Evolutionary conservation across 2,113 vertebrate species (phyloP), one percentile per base, ranked within the genome.

Genomic region (Eudyptes chrysolophus): DNA sequence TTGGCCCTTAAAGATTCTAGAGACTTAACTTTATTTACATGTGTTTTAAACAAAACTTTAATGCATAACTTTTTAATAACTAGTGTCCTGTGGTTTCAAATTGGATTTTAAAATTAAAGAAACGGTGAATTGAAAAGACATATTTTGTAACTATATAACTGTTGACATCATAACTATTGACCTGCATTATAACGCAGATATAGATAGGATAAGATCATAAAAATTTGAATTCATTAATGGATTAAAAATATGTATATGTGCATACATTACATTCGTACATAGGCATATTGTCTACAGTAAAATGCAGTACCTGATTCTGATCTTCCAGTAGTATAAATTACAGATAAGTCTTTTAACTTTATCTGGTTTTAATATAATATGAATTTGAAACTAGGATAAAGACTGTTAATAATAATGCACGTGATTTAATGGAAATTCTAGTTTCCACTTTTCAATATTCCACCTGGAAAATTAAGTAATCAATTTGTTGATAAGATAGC

Each of bases 81-180:
- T 92, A 76, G 10, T 88, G 84, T 60, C 85, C 25, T 68, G 24
- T 95, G 58, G 52, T 83, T 96, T 97, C 65, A 93, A 94, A 92
- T 6, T 57, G 52, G 44, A 76, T 90, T 97, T 94, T 77, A 74
- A 89, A 96, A 87, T 68, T 40, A 54, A 95, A 89, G 49, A 68
- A 62, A 58, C 1, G 7, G 49, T 30, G 6, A 95, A 54, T 26
- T 61, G 20, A 70, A 87, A 61, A n/a, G 14, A 48, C 2, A 1
- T 48, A 27, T 44, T 80, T 87, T 86, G 8, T 74, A 44, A 61
- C 34, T 54, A 4, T 61, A 14, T 26, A 76, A 57, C 13, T 52
- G 9, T 4, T 80, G 26, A 61, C 13, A 54, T 42, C 13, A 21
- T 62, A 91, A 68, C 13, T 71, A 22, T 21, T 40, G 46, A 61